These are phyloP conservation scores for Anorthoa munda DNA, from an alignment of 2,888 invertebrate species.

Conservation along the genomic window DNA sequence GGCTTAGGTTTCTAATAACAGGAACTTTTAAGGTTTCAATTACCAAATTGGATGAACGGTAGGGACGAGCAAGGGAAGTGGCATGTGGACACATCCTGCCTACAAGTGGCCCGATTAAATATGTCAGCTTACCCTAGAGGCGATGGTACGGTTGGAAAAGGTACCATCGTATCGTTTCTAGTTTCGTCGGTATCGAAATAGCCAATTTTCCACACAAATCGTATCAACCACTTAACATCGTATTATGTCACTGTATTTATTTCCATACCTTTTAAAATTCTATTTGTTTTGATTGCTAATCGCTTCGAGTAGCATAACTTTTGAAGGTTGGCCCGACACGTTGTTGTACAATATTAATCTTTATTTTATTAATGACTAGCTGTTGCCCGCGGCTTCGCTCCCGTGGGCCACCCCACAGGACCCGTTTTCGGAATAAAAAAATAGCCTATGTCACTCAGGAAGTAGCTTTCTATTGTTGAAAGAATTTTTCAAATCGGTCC, in stretches of 20 bases:
- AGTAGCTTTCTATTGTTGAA: too few relatives aligned
- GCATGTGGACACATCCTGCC: constrained; percentile 43
- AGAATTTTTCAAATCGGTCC: too few relatives aligned
- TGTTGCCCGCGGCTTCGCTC: too few relatives aligned
- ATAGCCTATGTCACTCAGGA: too few relatives aligned
- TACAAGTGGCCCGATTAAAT: constrained; percentile 29
- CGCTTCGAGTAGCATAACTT: constrained; percentile 70
- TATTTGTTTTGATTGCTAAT: constrained; percentile 71
- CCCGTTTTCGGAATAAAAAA: too few relatives aligned
- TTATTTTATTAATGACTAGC: constrained; percentile 25
- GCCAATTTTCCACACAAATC: constrained; percentile 25
- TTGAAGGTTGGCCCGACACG: constrained; percentile 74
- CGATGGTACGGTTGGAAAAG: neutral
- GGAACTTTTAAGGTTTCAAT: constrained; percentile 57
- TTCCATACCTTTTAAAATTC: constrained; percentile 65
- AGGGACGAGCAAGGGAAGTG: constrained; percentile 41
- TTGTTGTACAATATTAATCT: constrained; percentile 51
- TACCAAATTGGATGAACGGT: constrained; percentile 54
- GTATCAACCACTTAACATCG: constrained; percentile 39
- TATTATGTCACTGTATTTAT: constrained; percentile 63
- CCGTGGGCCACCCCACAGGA: too few relatives aligned
- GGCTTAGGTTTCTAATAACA: constrained; percentile 48
- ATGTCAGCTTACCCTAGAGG: constrained; percentile 22
- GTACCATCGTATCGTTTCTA: neutral
- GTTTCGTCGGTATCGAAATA: constrained; percentile 1